Conservation (phyloP, 2,113 vertebrate genomes). For the Garra rufa region DNA sequence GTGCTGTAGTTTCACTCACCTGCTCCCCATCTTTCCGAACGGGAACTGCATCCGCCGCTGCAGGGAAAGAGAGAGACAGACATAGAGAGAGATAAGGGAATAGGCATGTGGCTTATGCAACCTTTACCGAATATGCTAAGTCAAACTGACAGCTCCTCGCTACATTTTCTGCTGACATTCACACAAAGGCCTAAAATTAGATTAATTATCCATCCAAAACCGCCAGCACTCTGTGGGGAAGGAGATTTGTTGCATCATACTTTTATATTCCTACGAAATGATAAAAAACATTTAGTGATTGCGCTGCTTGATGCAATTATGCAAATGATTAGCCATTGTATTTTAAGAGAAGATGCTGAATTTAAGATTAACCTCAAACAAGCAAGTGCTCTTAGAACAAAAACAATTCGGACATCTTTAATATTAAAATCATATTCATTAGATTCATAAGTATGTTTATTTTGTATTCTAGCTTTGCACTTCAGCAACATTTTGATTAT, state of each 20-base stretch:
- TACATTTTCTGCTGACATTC: constrained; percentile 55
- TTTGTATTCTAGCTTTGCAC: background rate
- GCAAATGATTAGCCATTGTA: background rate
- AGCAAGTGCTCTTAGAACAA: background rate
- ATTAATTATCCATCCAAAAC: constrained; percentile 64
- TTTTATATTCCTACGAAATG: constrained; percentile 36
- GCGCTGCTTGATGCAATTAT: constrained; percentile 2
- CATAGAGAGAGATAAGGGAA: constrained; percentile 48
- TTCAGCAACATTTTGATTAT: constrained; percentile 6
- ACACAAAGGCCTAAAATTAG: constrained; percentile 67
- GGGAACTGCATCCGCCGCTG: constrained; percentile 77
- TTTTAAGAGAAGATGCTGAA: background rate
- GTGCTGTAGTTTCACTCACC: constrained; percentile 65
- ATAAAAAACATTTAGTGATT: constrained; percentile 33
- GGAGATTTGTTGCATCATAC: constrained; percentile 51
- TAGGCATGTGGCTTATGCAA: constrained; percentile 54
- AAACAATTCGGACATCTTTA: background rate
- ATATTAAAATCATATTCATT: background rate
- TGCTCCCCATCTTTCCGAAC: constrained; percentile 81
- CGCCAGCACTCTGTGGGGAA: constrained; percentile 58
- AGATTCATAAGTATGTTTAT: background rate
- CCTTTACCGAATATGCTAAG: constrained; percentile 52
- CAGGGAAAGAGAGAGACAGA: constrained; percentile 37
- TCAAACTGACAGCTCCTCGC: constrained; percentile 56
- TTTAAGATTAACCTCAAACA: background rate